A percentile compares a stretch with the other conserved stretches of the same genome.
phyloP scores from a whole-genome alignment of 2,113 vertebrate genomes.

The Myocastor coypus region DNA sequence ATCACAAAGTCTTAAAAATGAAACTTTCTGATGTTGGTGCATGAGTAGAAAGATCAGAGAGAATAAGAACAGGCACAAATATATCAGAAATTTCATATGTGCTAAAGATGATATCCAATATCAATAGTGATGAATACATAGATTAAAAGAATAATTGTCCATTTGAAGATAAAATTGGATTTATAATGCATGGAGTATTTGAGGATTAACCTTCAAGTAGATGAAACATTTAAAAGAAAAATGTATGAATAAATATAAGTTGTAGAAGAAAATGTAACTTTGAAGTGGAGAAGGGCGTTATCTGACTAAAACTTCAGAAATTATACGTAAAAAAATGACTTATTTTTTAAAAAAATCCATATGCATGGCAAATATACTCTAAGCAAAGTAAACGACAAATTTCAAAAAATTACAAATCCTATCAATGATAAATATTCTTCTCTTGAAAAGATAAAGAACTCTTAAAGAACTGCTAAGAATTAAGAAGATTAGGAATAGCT shows the following conservation, averaged over 20 bases:
- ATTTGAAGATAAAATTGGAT: conserved; percentile 4
- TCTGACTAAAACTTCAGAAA: neutral
- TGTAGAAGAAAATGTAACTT: neutral
- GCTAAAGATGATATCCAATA: neutral
- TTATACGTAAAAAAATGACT: neutral
- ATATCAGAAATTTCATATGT: neutral
- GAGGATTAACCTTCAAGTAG: neutral
- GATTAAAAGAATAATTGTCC: neutral
- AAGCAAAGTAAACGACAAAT: neutral
- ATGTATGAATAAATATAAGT: neutral
- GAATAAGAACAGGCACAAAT: neutral
- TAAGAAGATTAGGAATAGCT: neutral
- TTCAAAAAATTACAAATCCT: neutral
- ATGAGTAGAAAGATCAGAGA: conserved; percentile 27
- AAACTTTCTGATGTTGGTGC: neutral
- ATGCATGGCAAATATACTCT: neutral
- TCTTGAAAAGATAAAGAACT: neutral
- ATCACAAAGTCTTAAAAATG: neutral
- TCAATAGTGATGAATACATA: neutral
- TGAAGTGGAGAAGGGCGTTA: neutral
- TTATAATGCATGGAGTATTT: neutral
- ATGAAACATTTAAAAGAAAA: conserved; percentile 29
- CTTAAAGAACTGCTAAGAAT: neutral
- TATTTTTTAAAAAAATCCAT: neutral
- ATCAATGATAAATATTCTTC: neutral